Evolutionary conservation across 1,140 invertebrate genomes (phyloP), one percentile per base, ranked within the genome.

Genomic region (Halictus rubicundus): DNA sequence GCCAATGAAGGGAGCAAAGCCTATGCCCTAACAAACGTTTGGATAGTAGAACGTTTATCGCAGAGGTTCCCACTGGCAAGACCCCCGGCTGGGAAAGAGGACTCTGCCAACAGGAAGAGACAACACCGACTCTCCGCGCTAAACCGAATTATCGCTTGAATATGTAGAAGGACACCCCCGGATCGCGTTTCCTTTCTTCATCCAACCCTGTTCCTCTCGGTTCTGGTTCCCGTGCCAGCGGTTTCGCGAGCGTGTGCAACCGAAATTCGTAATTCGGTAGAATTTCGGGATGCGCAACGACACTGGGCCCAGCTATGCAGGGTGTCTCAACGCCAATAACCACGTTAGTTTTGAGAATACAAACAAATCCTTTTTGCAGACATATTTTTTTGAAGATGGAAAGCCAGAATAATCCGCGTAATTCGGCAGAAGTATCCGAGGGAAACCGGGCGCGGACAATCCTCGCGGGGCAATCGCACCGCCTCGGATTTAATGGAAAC

Each of bases 221-320:
- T n/a, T 23, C 27, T 32, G 12, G n/a, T 39, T 46, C 21, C n/a
- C 14, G 21, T 39, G 16, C 27, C 60, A 12, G 25, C 49, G 27
- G 37, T 27, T 60, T 42, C 54, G 21, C 32, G 57, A 54, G 27
- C 74, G 32, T 32, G 32, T 32, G 82, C 77, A 81, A 84, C 78
- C 39, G 81, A 85, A 86, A 65, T 86, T 86, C 52, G 84, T 85
- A 78, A 86, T 86, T 82, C 75, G 19, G 52, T 49, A 61, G 79
- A 86, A 86, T 86, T 86, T 76, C 49, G 21, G 32, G 69, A 37
- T 49, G 42, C 25, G 52, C 46, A 60, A 27, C 75, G 69, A 76
- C 59, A 46, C 72, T 25, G 54, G 46, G 27, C 27, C 39, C 57
- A 60, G 46, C 3, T 9, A 37, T 25, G 4, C 4, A 32, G 1